Base-by-base conservation (phyloP, 2,888 invertebrate species). In the Oxytorus armatus region DNA sequence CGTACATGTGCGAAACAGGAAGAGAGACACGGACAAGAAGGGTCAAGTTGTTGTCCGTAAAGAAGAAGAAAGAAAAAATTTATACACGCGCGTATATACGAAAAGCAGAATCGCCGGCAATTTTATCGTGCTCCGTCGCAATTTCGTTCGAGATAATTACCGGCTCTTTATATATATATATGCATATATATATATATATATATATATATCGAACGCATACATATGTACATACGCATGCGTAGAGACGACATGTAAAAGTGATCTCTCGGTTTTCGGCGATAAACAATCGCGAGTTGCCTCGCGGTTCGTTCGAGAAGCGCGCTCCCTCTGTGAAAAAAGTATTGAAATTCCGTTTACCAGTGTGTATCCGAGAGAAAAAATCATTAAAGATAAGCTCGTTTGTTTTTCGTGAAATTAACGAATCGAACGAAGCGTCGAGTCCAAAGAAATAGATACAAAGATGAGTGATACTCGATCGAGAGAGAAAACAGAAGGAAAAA, bases 91-190 rank as follows among this genome's bases (percentile, higher is more conserved):
- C 10, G 7, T 39, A 16, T 55, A 33, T 55, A 21, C 21, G n/a
- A 51, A 65, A 36, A 59, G 21, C 29, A 1, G 25, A 79, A 61
- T 79, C 36, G 69, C 39, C 61, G 69, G 7, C 16, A 36, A 61
- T 55, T 66, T 78, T 51, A 68, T 78, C 78, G 73, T 63, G 44
- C 39, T 49, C 29, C 49, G 72, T 68, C 65, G 68, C 65, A 23
- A 65, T 74, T 69, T 61, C 63, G 42, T 51, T 7, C 16, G 44
- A 59, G 70, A 72, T 76, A 53, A 75, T 79, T 73, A 29, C 57
- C 39, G 29, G 65, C 59, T 25, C 18, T 47, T 42, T 68, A 42
- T 18, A 57, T 11, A 8, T 47, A 49, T 3, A 18, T 49, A 14
- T 55, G 25, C 42, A 36, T 11, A 47, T 53, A 25, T 33, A 53